These are phyloP conservation scores for Phrynocephalus versicolor DNA, from an alignment of 2,113 vertebrate genomes.

Conservation along the genomic window DNA sequence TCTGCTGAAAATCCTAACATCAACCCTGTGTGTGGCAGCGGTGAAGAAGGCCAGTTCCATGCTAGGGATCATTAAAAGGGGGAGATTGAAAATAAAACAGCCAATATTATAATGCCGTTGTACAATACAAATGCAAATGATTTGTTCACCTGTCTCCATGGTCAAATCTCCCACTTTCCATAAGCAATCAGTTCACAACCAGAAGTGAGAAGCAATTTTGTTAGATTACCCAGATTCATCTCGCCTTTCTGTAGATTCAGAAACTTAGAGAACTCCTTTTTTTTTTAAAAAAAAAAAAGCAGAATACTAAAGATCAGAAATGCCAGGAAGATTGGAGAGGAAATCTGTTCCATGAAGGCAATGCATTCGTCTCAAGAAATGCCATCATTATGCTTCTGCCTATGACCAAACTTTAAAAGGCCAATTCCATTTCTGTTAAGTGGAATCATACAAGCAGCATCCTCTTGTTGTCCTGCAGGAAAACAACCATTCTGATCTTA, in stretches of 20 bases:
- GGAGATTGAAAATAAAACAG: too few species aligned
- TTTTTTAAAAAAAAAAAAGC: constrained; percentile 8
- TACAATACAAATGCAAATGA: constrained; percentile 26
- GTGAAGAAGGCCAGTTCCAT: too few species aligned
- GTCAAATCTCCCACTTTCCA: constrained; percentile 53
- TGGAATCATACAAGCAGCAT: constrained; percentile 28
- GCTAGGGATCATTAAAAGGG: too few species aligned
- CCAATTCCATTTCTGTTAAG: constrained; percentile 61
- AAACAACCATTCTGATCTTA: constrained; percentile 51
- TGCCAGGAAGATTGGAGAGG: constrained; percentile 51
- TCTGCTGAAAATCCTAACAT: too few species aligned
- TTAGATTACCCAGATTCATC: constrained; percentile 54
- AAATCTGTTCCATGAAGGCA: constrained; percentile 62
- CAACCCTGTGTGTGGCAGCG: too few species aligned
- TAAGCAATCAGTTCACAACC: constrained; percentile 50
- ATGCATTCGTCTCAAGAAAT: constrained; percentile 67
- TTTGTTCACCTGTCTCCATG: constrained; percentile 51
- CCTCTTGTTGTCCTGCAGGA: constrained; percentile 59
- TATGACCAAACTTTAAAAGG: constrained; percentile 65
- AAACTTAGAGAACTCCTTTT: constrained; percentile 42
- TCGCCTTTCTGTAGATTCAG: constrained; percentile 47
- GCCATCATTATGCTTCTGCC: constrained; percentile 56
- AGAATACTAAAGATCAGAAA: constrained; percentile 50
- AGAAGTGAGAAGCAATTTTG: constrained; percentile 41
- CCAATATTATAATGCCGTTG: too few species aligned